Evolutionary conservation across 2,888 invertebrate genomes (phyloP).

Genomic region (Bursaphelenchus okinawaensis): DNA sequence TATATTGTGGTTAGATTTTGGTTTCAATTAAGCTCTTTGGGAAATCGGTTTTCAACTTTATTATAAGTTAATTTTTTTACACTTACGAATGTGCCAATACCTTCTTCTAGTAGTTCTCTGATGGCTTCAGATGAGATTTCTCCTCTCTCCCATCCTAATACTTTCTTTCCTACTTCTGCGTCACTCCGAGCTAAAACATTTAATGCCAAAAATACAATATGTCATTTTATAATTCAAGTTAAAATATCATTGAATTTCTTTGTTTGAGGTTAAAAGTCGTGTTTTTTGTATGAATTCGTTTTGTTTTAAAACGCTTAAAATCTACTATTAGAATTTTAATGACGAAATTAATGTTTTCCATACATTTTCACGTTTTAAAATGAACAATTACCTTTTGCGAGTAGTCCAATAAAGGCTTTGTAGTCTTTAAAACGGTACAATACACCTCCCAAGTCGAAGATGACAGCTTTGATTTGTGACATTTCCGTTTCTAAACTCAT

Average conservation of each 20-base stretch:
- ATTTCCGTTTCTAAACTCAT: neutral
- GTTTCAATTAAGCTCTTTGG: too few relatives aligned
- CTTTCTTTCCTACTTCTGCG: neutral
- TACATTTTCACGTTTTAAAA: too few relatives aligned
- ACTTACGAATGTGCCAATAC: neutral
- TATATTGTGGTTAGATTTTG: too few relatives aligned
- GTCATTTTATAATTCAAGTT: too few relatives aligned
- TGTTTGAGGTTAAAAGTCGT: too few relatives aligned
- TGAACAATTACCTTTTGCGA: constrained; percentile 3
- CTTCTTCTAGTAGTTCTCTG: neutral
- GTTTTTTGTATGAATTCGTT: too few relatives aligned
- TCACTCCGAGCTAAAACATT: neutral
- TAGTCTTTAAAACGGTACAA: constrained; percentile 14
- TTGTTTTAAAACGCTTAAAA: too few relatives aligned
- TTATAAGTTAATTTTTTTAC: neutral
- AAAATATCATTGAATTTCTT: too few relatives aligned
- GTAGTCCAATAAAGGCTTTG: neutral
- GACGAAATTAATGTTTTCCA: too few relatives aligned
- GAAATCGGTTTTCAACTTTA: neutral
- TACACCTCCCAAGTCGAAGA: constrained; percentile 20
- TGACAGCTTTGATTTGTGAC: constrained; percentile 12
- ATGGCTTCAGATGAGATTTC: neutral
- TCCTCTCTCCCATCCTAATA: constrained; percentile 3
- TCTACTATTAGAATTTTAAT: too few relatives aligned
- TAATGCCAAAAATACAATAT: neutral